phyloP scores from a whole-genome alignment of 2,797 vertebrate genomes.

The Chromobotia macracanthus region DNA sequence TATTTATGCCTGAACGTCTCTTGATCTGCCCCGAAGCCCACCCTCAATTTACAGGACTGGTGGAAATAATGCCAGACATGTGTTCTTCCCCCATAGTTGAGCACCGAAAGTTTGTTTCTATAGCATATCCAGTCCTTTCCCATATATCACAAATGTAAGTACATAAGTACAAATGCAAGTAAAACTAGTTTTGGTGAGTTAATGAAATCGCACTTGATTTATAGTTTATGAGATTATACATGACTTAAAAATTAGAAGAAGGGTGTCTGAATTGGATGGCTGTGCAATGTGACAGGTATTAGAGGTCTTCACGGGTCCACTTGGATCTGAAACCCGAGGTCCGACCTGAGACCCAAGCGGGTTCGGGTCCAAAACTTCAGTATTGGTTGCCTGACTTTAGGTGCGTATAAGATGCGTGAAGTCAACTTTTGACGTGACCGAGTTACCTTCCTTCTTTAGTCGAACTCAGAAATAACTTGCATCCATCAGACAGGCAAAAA shows the following conservation, averaged over 20 bases:
- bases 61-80: neutral
- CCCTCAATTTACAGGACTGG: conserved; percentile 10
- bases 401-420: no score
- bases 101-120: neutral
- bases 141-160: neutral
- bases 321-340: no score
- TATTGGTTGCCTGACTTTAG: no score
- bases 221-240: neutral
- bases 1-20: conserved; percentile 22
- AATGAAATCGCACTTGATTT: neutral
- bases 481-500: no score
- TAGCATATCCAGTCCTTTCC: neutral
- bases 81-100: neutral
- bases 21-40: conserved; percentile 14
- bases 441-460: no score
- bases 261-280: no score
- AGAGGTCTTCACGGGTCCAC: no score
- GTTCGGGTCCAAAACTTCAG: no score
- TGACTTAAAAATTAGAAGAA: neutral
- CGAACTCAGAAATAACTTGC: no score
- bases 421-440: no score
- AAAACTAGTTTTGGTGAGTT: neutral
- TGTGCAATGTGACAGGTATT: no score
- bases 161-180: neutral
- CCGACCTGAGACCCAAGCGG: no score